Evolutionary conservation across 2,113 vertebrate species (phyloP).

Genomic region (Atlantisia rogersi): DNA sequence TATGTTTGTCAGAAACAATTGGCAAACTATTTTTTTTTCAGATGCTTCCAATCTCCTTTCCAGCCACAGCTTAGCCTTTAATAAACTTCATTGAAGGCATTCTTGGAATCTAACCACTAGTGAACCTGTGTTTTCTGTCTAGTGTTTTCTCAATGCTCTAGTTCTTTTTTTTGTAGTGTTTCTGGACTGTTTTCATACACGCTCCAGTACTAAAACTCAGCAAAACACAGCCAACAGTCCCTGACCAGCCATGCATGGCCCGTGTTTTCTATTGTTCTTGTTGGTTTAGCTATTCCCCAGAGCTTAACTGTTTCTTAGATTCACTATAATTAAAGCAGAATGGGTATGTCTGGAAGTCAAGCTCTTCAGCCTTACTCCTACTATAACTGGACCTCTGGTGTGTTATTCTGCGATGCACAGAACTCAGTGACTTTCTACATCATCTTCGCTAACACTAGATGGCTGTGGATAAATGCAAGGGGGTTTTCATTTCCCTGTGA

Average conservation of each 20-base stretch:
- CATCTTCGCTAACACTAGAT: background rate
- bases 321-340: slow-evolving; percentile 7
- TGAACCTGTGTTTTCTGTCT: background rate
- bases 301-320: background rate
- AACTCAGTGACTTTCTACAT: background rate
- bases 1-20: background rate
- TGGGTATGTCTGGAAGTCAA: background rate
- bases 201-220: background rate
- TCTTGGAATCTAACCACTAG: background rate
- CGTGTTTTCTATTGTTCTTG: slow-evolving; percentile 18
- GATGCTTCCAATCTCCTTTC: background rate
- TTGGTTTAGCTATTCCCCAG: background rate
- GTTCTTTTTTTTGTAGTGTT: background rate
- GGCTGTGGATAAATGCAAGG: background rate
- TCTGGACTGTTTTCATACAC: background rate
- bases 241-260: background rate
- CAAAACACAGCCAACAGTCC: background rate
- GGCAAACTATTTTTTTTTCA: background rate
- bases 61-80: background rate
- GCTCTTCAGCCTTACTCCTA: background rate
- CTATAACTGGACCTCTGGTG: background rate
- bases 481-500: background rate
- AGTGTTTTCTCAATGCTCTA: background rate
- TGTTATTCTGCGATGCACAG: background rate
- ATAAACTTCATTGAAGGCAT: background rate